Conservation (phyloP, 2,888 invertebrate genomes). For the Athalia rosae region DNA sequence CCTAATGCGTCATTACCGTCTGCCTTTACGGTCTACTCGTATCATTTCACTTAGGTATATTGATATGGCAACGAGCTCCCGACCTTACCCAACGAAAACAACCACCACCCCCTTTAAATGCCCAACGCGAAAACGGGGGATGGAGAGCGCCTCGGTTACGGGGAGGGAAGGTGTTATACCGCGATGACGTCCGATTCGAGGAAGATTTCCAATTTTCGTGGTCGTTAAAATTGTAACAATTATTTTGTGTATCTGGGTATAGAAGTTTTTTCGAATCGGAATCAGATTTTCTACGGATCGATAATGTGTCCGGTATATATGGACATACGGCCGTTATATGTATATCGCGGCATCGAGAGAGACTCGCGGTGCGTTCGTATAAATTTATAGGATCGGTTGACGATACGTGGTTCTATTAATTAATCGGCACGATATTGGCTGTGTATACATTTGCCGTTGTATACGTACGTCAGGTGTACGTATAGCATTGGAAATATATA, state of each 20-base stretch:
- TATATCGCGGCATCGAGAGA: not conserved
- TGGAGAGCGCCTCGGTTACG: no score
- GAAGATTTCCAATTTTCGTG: no score
- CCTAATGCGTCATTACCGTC: constrained; percentile 75
- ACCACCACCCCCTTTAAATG: constrained; percentile 68
- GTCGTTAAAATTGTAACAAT: no score
- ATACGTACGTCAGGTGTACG: constrained; percentile 4
- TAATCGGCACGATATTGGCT: not conserved
- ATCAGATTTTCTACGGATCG: no score
- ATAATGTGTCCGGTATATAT: no score
- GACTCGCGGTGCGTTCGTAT: not conserved
- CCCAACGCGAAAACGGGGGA: constrained; percentile 19
- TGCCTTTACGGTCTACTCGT: constrained; percentile 72
- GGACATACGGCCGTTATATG: no score
- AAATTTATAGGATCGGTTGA: not conserved
- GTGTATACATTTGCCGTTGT: constrained; percentile 10
- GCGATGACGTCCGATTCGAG: no score
- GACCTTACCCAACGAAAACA: constrained; percentile 70
- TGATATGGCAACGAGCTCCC: constrained; percentile 74
- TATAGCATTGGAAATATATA: constrained; percentile 5
- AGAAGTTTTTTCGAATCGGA: no score
- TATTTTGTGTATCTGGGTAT: no score
- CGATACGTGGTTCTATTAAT: not conserved
- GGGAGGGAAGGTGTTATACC: no score
- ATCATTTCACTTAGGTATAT: constrained; percentile 75